Evolutionary conservation across 2,797 vertebrate species (phyloP).

Genomic region (Delichon dasypus): DNA sequence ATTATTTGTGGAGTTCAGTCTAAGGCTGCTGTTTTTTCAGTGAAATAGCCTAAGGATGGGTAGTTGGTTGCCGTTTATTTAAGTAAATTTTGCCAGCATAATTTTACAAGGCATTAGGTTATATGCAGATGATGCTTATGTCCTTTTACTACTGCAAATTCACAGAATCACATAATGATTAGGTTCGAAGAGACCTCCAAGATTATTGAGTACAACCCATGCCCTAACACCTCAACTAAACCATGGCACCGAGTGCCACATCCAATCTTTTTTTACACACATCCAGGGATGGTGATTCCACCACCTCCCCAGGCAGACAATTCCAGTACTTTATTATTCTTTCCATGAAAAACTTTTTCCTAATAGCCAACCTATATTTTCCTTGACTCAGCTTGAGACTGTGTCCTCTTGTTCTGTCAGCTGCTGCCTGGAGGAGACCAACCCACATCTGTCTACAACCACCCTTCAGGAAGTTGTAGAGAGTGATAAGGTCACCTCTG

Average conservation of each 20-base stretch:
- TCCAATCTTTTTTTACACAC: background rate
- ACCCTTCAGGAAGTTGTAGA: background rate
- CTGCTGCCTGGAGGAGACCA: background rate
- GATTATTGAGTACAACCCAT: background rate
- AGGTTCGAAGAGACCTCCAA: background rate
- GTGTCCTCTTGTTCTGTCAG: background rate
- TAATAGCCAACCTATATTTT: background rate
- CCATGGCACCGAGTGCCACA: background rate
- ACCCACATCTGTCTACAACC: background rate
- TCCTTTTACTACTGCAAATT: background rate
- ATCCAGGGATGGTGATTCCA: background rate
- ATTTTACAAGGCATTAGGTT: background rate
- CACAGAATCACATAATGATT: background rate
- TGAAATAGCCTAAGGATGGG: background rate
- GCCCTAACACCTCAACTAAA: background rate
- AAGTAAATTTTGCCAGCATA: background rate
- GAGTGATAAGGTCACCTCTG: background rate
- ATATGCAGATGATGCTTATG: background rate
- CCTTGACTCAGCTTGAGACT: background rate
- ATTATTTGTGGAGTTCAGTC: background rate
- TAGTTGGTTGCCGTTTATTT: background rate
- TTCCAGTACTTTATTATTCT: background rate
- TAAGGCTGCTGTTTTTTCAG: background rate
- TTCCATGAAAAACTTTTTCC: background rate
- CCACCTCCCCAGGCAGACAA: background rate